Evolutionary conservation across 2,113 vertebrate genomes (phyloP).

Genomic region (cat (Felis catus)): DNA sequence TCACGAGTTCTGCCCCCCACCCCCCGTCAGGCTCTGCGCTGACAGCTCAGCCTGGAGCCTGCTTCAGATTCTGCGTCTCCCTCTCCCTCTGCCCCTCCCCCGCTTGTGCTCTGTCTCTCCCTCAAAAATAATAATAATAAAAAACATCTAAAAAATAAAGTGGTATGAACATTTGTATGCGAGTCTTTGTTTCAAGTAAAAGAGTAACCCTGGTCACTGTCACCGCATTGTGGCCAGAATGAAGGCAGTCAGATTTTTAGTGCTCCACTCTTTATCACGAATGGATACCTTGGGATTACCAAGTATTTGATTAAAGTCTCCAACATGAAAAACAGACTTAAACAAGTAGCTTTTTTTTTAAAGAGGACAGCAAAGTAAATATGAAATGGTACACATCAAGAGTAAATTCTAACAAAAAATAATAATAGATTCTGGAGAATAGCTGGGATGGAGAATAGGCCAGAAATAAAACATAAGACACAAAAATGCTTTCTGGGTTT

Average conservation of each 20-base stretch:
- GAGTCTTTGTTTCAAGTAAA: conserved; percentile 9
- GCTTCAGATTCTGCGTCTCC: too few species aligned
- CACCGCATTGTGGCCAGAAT: neutral
- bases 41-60: too few species aligned
- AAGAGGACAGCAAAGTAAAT: neutral
- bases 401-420: neutral
- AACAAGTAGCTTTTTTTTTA: neutral
- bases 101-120: too few species aligned
- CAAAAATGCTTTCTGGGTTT: neutral
- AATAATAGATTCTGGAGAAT: neutral
- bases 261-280: neutral
- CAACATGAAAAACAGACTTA: neutral
- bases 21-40: too few species aligned
- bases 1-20: too few species aligned
- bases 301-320: neutral
- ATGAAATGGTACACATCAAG: neutral
- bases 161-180: neutral
- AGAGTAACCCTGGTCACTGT: neutral
- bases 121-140: too few species aligned
- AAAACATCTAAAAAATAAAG: neutral
- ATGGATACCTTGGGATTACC: neutral
- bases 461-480: neutral
- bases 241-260: neutral
- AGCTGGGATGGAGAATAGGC: neutral
- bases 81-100: too few species aligned